Evolutionary conservation across 2,113 vertebrate species (phyloP), one percentile per base, ranked within the genome.

Genomic region (Herpetotheres cachinnans): DNA sequence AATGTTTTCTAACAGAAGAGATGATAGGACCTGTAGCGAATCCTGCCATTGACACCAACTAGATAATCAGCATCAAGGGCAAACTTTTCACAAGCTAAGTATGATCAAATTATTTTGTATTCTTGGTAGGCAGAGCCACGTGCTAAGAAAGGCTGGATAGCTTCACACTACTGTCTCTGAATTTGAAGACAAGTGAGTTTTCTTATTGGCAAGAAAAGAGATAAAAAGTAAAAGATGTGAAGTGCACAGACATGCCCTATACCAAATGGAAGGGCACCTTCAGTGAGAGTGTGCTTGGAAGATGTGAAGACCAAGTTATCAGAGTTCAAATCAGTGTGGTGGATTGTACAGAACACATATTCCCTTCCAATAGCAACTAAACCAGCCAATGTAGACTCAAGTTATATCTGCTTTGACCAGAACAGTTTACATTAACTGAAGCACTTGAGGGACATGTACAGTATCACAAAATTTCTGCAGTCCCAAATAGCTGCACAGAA

Each of bases 371-470:
- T 2, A 38, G 21, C n/a, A 67, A 90, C 29, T 69, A 72, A 82
- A 89, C 0, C 5, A 65, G 40, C 5, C 36, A 92, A 20, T 0
- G 2, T 5, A 69, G 29, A 44, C 17, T 54, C 12, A 17, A 25
- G 5, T 62, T 34, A 34, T 1, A 4, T 18, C 19, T 71, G 26
- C 16, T 76, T 44, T 34, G 34, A 80, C 47, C 6, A 30, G 17
- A 71, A 44, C 20, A 90, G 36, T 12, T 69, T 8, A 16, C 20
- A 34, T 47, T 52, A 81, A 58, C n/a, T 34, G 20, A 96, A 76
- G 11, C 21, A 66, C 21, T 49, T 27, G 19, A 47, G 15, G 42
- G 32, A 81, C 13, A 70, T 0, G 0, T 12, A 40, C 6, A 77
- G 13, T 30, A 56, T 49, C 11, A 4, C 6, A 63, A 55, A 76